phyloP scores from a whole-genome alignment of 2,888 invertebrate genomes.

The Synergus japonicus region DNA sequence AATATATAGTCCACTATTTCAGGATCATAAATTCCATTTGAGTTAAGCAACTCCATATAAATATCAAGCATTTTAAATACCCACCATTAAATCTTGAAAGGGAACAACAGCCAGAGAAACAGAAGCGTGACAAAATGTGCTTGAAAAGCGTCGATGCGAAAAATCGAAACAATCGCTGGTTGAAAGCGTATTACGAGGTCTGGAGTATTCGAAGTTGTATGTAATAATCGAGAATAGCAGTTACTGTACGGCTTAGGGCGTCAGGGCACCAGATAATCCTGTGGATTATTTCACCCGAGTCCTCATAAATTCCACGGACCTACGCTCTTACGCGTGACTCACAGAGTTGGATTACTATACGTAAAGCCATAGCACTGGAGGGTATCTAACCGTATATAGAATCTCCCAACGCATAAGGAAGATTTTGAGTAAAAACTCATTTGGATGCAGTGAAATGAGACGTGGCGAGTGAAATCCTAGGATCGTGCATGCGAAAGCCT shows the following conservation, averaged over 20 bases:
- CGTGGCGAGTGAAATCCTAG: constrained; percentile 12
- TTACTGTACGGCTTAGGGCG: constrained; percentile 27
- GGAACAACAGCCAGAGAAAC: constrained; percentile 6
- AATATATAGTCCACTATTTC: neutral
- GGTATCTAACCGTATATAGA: constrained; percentile 5
- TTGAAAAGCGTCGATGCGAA: constrained; percentile 34
- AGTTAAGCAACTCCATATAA: neutral
- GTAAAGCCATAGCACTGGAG: neutral
- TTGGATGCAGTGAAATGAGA: constrained; percentile 39
- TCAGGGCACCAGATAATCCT: constrained; percentile 65
- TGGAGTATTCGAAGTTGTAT: constrained; percentile 10
- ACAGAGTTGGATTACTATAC: constrained; percentile 49
- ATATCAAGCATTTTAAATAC: constrained; percentile 1
- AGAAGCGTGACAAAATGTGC: constrained; percentile 35
- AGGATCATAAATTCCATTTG: neutral
- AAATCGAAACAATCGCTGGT: constrained; percentile 37
- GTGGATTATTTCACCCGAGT: constrained; percentile 65
- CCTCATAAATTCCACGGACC: constrained; percentile 68
- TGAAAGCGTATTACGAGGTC: constrained; percentile 31
- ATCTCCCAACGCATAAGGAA: constrained; percentile 31
- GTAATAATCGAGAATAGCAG: constrained; percentile 34
- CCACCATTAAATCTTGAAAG: neutral
- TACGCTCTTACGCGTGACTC: constrained; percentile 60
- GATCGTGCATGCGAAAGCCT: neutral
- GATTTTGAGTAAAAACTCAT: constrained; percentile 35